A percentile compares a stretch with the other conserved stretches of the same genome.
These are phyloP conservation scores for Aythya fuligula DNA, from an alignment of 2,797 vertebrate genomes.

Conservation along the genomic window DNA sequence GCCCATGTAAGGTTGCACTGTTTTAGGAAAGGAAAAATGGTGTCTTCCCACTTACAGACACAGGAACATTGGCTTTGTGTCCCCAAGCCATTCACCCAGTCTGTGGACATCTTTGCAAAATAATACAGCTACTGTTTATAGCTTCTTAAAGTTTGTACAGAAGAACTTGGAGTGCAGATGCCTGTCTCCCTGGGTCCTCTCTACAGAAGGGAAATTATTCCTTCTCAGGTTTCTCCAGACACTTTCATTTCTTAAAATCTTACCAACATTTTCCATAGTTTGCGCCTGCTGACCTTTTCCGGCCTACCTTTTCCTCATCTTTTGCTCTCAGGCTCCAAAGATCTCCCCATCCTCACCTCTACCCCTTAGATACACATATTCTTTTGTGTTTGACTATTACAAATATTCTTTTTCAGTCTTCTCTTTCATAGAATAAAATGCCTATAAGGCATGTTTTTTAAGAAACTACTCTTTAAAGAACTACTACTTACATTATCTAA, in stretches of 20 bases:
- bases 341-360: not conserved
- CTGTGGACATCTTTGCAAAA: not conserved
- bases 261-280: too few relatives aligned
- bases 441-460: accelerated
- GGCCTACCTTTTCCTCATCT: not conserved
- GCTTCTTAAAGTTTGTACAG: not conserved
- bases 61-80: not conserved
- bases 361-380: not conserved
- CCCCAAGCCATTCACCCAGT: not conserved
- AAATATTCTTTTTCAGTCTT: not conserved
- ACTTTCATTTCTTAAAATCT: too few relatives aligned
- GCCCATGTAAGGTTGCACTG: not conserved
- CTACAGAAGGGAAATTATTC: too few relatives aligned
- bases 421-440: not conserved
- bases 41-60: not conserved
- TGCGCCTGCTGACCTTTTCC: not conserved
- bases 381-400: not conserved
- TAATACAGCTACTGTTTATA: not conserved
- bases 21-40: not conserved
- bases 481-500: not conserved
- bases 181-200: too few relatives aligned
- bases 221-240: too few relatives aligned
- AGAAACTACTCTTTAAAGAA: not conserved
- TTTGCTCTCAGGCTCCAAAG: not conserved
- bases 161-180: not conserved